phyloP scores from a whole-genome alignment of 2,113 vertebrate genomes.

The Piliocolobus tephrosceles region DNA sequence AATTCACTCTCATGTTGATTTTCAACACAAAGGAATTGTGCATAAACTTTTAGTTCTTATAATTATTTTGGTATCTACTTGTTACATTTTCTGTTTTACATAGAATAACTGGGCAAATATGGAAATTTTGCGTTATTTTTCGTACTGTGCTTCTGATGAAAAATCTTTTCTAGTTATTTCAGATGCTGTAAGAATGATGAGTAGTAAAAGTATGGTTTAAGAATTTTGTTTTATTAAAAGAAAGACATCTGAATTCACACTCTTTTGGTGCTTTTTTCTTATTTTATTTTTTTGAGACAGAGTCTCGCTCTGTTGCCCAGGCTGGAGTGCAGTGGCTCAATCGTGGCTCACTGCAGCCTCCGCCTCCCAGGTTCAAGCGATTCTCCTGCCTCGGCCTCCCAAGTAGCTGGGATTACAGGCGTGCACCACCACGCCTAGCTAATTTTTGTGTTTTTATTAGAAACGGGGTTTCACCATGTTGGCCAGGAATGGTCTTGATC shows the following conservation, averaged over 20 bases:
- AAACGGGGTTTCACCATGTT: no score
- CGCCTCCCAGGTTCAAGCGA: no score
- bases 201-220: conserved; percentile 2
- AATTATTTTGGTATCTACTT: conserved; percentile 30
- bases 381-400: no score
- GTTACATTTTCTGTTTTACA: conserved; percentile 34
- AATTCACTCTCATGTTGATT: conserved; percentile 34
- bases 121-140: conserved; percentile 28
- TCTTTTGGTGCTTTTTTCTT: background rate
- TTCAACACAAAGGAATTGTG: background rate
- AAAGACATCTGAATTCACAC: conserved; percentile 34
- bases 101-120: conserved; percentile 24
- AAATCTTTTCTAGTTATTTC: conserved; percentile 29
- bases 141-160: conserved; percentile 42
- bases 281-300: background rate
- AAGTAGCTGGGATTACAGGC: no score
- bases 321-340: no score
- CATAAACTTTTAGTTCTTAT: conserved; percentile 35
- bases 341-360: no score
- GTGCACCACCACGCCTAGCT: no score
- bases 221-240: conserved; percentile 26
- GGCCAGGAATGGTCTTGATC: no score
- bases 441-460: no score
- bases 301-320: no score
- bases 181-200: background rate